Evolutionary conservation across 2,797 vertebrate species (phyloP).

Genomic region (Pseudotriccus pelzelni): DNA sequence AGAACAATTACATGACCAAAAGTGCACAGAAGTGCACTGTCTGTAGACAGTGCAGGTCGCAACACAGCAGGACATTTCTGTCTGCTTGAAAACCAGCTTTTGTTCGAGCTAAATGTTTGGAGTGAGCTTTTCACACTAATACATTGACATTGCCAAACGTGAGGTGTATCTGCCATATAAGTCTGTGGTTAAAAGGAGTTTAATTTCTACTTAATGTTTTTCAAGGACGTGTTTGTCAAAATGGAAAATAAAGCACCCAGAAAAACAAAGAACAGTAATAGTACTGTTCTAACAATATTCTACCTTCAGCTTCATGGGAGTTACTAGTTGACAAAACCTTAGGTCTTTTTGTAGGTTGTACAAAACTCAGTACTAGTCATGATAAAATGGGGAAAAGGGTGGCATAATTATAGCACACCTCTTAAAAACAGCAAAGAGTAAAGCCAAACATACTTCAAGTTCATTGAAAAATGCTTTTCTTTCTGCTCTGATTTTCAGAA

Average conservation of each 20-base stretch:
- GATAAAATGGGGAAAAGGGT: neutral
- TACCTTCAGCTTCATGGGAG: neutral
- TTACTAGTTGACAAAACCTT: neutral
- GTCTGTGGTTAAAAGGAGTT: neutral
- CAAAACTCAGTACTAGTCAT: neutral
- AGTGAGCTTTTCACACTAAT: neutral
- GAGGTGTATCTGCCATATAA: neutral
- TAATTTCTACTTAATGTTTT: neutral
- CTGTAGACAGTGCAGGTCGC: neutral
- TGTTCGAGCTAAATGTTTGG: neutral
- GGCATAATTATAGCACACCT: neutral
- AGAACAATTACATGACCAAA: neutral
- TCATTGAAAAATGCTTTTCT: neutral
- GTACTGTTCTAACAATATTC: neutral
- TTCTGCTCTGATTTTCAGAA: neutral
- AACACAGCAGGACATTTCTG: neutral
- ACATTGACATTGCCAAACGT: rapidly evolving
- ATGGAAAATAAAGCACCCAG: neutral
- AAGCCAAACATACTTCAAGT: neutral
- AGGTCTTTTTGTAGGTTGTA: neutral
- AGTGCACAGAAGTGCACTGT: neutral
- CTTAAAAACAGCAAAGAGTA: neutral
- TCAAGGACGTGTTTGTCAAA: neutral
- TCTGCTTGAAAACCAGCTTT: neutral
- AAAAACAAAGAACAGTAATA: neutral